Conservation (phyloP, 2,888 invertebrate genomes). For the Nymphalis urticae region DNA sequence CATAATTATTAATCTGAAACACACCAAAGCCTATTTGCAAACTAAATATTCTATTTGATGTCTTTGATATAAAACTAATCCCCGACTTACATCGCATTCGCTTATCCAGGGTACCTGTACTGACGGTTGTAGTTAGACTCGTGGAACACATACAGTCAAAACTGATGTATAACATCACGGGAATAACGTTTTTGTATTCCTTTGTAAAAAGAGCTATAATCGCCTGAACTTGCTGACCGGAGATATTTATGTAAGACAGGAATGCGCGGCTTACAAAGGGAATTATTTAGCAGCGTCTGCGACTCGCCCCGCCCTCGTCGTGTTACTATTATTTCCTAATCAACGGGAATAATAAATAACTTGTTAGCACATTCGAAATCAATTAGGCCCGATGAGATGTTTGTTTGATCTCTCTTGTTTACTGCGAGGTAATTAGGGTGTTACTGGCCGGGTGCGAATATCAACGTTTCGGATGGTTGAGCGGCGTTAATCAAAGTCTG, state of each 20-base stretch:
- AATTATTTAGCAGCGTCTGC: conserved; percentile 33
- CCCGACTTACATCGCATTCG: conserved; percentile 23
- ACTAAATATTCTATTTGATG: conserved; percentile 27
- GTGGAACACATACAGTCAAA: neutral
- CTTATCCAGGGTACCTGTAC: conserved; percentile 16
- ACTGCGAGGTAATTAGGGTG: conserved; percentile 21
- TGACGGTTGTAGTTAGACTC: conserved; percentile 6
- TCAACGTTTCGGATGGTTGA: conserved; percentile 6
- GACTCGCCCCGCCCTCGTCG: conserved; percentile 12
- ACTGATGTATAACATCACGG: neutral
- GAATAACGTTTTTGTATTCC: neutral
- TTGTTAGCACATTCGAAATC: conserved; percentile 34
- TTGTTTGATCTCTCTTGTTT: conserved; percentile 33
- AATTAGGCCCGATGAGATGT: conserved; percentile 32
- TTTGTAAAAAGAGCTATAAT: conserved; percentile 4
- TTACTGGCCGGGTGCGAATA: conserved; percentile 4
- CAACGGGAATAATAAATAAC: conserved; percentile 40
- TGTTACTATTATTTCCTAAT: conserved; percentile 38
- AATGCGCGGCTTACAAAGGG: conserved; percentile 26
- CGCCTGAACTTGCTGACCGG: neutral
- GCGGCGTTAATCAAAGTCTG: conserved; percentile 12
- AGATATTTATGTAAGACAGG: conserved; percentile 1
- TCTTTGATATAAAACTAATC: conserved; percentile 24
- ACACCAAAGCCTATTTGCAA: neutral
- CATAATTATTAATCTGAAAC: neutral